Evolutionary conservation across 2,888 invertebrate genomes (phyloP).

Genomic region (Plemyria rubiginata): DNA sequence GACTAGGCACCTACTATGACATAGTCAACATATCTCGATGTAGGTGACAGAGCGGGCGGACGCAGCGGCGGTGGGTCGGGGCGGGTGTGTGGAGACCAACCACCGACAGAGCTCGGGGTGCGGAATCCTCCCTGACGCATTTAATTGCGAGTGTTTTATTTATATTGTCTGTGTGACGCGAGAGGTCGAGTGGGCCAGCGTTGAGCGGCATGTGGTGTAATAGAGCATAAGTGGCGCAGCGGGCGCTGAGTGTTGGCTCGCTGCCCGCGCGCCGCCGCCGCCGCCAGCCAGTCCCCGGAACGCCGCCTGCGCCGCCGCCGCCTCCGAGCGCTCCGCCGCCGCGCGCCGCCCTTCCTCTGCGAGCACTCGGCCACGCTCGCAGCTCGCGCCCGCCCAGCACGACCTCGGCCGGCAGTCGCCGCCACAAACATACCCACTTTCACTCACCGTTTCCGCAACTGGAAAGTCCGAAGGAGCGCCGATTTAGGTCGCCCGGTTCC

Average conservation of each 20-base stretch:
- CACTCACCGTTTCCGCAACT: constrained; percentile 52
- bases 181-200: constrained; percentile 45
- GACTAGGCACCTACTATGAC: neutral
- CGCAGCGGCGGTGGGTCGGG: neutral
- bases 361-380: constrained; percentile 49
- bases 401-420: constrained; percentile 41
- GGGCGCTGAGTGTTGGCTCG: constrained; percentile 66
- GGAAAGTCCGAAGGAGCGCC: constrained; percentile 64
- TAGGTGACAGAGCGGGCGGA: neutral
- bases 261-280: constrained; percentile 66
- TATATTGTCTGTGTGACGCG: constrained; percentile 62
- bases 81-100: constrained; percentile 8
- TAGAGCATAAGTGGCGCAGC: constrained; percentile 72
- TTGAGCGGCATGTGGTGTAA: constrained; percentile 69
- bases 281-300: constrained; percentile 71
- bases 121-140: constrained; percentile 42
- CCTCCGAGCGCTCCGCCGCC: constrained; percentile 15
- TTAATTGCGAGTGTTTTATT: constrained; percentile 70
- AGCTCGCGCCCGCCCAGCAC: constrained; percentile 28
- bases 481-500: constrained; percentile 83
- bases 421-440: constrained; percentile 16
- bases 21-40: neutral
- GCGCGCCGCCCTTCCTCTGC: constrained; percentile 13
- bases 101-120: constrained; percentile 9
- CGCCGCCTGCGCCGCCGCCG: constrained; percentile 49